These are phyloP conservation scores for Mycogona germanica DNA, from an alignment of 2,888 invertebrate genomes.

Conservation along the genomic window DNA sequence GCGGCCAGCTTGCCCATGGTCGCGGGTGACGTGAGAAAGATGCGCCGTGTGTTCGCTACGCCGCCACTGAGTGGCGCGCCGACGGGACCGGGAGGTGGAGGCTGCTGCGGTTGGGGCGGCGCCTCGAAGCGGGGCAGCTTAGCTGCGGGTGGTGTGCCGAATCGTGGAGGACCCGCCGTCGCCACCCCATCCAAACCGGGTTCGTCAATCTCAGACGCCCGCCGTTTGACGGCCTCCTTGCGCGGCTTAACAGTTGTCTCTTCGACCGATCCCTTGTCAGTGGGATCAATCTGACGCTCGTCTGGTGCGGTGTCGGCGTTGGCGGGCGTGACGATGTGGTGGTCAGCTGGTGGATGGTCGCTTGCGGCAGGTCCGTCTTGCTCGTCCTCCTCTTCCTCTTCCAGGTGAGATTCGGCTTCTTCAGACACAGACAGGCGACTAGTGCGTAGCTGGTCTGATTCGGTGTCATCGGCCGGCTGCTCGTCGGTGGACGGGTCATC, in stretches of 20 bases:
- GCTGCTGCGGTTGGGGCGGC: too few relatives aligned
- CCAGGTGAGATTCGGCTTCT: conserved; percentile 19
- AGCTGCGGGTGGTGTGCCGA: neutral
- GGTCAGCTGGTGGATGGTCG: neutral
- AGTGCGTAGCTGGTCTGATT: too few relatives aligned
- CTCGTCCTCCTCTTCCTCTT: neutral
- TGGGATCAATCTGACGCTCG: neutral
- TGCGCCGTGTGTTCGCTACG: too few relatives aligned
- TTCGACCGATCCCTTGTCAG: neutral
- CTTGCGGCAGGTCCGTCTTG: neutral
- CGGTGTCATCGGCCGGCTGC: conserved; percentile 11
- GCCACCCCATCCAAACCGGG: neutral
- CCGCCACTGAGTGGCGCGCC: too few relatives aligned
- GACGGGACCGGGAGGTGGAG: too few relatives aligned
- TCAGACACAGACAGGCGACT: too few relatives aligned
- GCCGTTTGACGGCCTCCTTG: neutral
- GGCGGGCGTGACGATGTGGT: neutral
- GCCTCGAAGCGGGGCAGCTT: neutral
- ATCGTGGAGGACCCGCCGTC: neutral
- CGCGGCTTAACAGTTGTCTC: neutral
- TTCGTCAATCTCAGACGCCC: neutral
- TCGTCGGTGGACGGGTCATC: too few relatives aligned
- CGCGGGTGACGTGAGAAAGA: too few relatives aligned
- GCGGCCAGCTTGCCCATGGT: neutral
- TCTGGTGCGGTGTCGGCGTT: neutral